Conservation (phyloP, 2,888 invertebrate genomes). For the Nasonovia ribisnigri region DNA sequence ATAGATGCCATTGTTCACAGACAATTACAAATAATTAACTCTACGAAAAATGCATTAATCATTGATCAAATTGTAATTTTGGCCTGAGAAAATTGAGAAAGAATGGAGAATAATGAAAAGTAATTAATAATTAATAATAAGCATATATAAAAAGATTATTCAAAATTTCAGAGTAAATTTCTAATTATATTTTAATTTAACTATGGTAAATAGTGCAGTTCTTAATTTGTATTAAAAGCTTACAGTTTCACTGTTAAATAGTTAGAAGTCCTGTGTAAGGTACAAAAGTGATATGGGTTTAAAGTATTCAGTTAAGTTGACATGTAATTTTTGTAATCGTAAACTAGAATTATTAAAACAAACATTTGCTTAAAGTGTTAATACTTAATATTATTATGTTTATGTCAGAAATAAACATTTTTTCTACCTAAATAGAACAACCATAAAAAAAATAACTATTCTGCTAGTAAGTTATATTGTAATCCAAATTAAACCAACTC, state of each 20-base stretch:
- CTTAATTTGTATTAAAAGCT: neutral
- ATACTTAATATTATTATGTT: neutral
- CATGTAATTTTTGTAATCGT: neutral
- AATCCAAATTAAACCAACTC: neutral
- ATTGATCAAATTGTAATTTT: neutral
- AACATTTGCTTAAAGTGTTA: neutral
- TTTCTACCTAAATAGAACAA: conserved; percentile 13
- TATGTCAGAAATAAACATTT: neutral
- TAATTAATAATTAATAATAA: neutral
- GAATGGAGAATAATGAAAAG: neutral
- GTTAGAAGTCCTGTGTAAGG: too few relatives aligned
- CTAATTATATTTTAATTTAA: neutral
- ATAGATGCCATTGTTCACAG: neutral
- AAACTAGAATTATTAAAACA: conserved; percentile 43
- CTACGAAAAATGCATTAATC: too few relatives aligned
- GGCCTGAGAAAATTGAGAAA: too few relatives aligned
- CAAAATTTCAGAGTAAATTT: neutral
- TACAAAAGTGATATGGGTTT: neutral
- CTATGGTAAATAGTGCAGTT: neutral
- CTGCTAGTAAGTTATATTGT: neutral
- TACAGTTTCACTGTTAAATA: neutral
- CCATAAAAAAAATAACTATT: neutral
- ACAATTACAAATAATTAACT: neutral
- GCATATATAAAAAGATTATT: neutral
- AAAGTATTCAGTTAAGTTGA: neutral